phyloP scores from a whole-genome alignment of 2,113 vertebrate genomes.

The Gymnarchus niloticus region DNA sequence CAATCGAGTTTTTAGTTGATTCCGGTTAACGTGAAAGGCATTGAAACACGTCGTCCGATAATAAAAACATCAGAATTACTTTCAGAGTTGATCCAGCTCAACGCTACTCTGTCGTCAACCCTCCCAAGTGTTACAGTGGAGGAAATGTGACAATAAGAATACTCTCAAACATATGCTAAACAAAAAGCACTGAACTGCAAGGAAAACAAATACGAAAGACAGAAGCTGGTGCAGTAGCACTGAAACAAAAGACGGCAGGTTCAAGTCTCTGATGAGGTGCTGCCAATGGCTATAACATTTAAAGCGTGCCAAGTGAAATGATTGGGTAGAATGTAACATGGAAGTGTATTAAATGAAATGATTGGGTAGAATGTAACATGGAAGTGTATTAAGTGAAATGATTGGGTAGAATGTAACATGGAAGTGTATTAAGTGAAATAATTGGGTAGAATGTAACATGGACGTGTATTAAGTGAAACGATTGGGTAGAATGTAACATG shows the following conservation, averaged over 20 bases:
- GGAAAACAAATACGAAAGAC: conserved; percentile 15
- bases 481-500: no score
- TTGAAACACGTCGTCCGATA: neutral
- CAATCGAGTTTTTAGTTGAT: neutral
- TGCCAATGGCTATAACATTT: neutral
- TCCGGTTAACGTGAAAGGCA: neutral
- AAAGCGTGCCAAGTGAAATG: no score
- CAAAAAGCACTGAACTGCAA: conserved; percentile 23
- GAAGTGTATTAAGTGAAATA: no score
- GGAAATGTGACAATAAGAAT: neutral
- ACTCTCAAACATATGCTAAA: neutral
- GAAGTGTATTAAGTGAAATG: no score
- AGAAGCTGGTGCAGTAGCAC: conserved; percentile 16
- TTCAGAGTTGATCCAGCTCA: neutral
- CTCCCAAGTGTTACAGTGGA: neutral
- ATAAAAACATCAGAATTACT: neutral
- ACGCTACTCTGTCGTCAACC: neutral
- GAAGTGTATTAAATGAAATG: neutral
- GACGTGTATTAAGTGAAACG: no score
- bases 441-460: no score
- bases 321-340: neutral
- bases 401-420: no score
- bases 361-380: no score
- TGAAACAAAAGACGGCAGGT: conserved; percentile 23
- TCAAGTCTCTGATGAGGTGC: conserved; percentile 31